Conservation (phyloP, 1,140 invertebrate species). For the Ganaspis sp. region DNA sequence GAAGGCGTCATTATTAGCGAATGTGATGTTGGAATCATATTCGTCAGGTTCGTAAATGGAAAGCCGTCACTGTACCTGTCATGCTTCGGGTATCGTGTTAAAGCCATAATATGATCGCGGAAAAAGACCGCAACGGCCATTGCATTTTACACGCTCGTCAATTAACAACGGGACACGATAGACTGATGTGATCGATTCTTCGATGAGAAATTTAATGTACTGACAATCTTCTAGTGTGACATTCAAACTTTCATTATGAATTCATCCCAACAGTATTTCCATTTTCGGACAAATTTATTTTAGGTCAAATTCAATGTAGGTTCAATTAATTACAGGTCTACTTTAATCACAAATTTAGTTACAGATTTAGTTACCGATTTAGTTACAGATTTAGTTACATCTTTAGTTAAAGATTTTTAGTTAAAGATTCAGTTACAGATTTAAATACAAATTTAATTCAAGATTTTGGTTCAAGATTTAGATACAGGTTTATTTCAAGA, state of each 20-base stretch:
- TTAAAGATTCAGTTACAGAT: too few relatives aligned
- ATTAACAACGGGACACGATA: constrained; percentile 15
- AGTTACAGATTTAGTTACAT: too few relatives aligned
- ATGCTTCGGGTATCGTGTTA: not conserved
- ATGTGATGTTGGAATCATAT: constrained; percentile 3
- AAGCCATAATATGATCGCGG: constrained; percentile 24
- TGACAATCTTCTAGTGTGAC: not conserved
- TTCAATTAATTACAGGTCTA: too few relatives aligned
- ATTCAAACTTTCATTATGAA: constrained; percentile 11
- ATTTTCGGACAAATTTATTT: not conserved
- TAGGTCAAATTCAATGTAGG: too few relatives aligned
- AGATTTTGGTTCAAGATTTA: too few relatives aligned
- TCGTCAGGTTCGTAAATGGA: constrained; percentile 15
- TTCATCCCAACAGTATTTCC: not conserved
- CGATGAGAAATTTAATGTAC: not conserved
- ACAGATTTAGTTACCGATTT: too few relatives aligned
- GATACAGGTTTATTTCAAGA: too few relatives aligned
- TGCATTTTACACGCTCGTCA: constrained; percentile 31
- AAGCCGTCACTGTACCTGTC: constrained; percentile 17
- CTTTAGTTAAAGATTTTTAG: too few relatives aligned
- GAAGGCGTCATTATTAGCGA: not conserved
- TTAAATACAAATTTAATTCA: too few relatives aligned
- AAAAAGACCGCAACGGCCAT: constrained; percentile 24
- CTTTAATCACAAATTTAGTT: too few relatives aligned
- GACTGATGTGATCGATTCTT: not conserved